These are phyloP conservation scores for Cirrhinus molitorella DNA, from an alignment of 2,797 vertebrate species.

Conservation along the genomic window DNA sequence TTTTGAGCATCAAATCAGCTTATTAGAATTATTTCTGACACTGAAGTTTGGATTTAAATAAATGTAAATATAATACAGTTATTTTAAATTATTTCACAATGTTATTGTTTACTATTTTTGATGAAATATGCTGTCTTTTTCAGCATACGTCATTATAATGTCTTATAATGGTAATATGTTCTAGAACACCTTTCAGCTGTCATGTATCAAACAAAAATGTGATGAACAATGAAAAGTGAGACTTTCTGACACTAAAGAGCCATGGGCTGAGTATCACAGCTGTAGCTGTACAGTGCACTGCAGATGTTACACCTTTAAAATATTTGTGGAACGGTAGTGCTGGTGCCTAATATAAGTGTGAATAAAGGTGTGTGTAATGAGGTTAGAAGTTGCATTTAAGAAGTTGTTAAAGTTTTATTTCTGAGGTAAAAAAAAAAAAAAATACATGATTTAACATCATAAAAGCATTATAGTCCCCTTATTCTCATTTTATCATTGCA, in stretches of 20 bases:
- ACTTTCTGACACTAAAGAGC: neutral
- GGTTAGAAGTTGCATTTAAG: neutral
- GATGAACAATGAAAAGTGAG: neutral
- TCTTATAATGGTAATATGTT: too few relatives aligned
- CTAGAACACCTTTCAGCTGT: neutral
- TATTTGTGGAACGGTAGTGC: neutral
- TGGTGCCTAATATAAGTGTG: constrained; percentile 2
- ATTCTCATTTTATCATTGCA: neutral
- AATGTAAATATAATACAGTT: too few relatives aligned
- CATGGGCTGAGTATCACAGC: neutral
- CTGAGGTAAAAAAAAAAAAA: neutral
- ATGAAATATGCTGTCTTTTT: too few relatives aligned
- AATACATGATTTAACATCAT: neutral
- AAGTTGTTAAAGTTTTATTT: neutral
- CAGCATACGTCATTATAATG: too few relatives aligned
- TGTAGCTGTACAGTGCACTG: neutral
- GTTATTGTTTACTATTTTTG: too few relatives aligned
- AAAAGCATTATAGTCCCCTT: neutral
- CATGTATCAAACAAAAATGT: neutral
- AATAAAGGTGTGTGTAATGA: neutral
- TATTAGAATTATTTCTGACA: too few relatives aligned
- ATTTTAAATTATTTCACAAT: too few relatives aligned
- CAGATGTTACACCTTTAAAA: constrained; percentile 3
- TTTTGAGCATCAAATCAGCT: too few relatives aligned
- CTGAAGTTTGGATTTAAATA: too few relatives aligned